Percentiles rank a stretch among this genome's conserved stretches.
Conservation (phyloP, 2,888 invertebrate genomes). For the Andrena camellia region DNA sequence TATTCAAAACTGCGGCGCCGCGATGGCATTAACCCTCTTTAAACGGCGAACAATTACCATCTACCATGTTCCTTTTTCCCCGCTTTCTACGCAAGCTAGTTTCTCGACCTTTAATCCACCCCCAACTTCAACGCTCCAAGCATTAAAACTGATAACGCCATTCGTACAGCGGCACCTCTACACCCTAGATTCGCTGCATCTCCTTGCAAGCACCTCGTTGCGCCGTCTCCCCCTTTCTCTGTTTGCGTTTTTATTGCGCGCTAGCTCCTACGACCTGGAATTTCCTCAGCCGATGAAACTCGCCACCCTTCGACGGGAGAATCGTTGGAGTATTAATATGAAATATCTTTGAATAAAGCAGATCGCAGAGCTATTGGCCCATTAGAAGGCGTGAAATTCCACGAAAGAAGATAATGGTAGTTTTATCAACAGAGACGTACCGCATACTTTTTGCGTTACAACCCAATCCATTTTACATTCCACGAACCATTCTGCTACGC, state of each 20-base stretch:
- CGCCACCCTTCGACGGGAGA: too few species aligned
- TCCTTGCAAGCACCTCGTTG: not conserved
- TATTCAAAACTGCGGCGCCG: conserved; percentile 23
- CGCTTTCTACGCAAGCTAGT: not conserved
- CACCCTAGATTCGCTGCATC: not conserved
- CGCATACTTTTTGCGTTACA: not conserved
- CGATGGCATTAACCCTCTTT: conserved; percentile 12
- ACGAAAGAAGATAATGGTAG: too few species aligned
- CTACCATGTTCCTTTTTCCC: not conserved
- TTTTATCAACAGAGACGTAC: too few species aligned
- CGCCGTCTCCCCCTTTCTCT: not conserved
- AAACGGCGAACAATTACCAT: not conserved
- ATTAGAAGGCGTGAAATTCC: too few species aligned
- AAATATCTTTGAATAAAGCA: too few species aligned
- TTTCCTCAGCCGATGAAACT: not conserved
- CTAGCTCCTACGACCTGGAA: not conserved
- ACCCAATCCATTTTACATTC: not conserved
- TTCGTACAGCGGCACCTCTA: not conserved
- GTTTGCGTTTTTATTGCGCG: not conserved
- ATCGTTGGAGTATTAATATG: too few species aligned
- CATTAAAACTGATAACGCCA: conserved; percentile 24
- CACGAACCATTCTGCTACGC: not conserved
- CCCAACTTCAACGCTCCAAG: not conserved
- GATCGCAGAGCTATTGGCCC: too few species aligned
- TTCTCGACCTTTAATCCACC: conserved; percentile 10